Evolutionary conservation across 37 sponge, comb jelly and placozoan genomes (phyloP).

Genomic region (Amphimedon queenslandica): DNA sequence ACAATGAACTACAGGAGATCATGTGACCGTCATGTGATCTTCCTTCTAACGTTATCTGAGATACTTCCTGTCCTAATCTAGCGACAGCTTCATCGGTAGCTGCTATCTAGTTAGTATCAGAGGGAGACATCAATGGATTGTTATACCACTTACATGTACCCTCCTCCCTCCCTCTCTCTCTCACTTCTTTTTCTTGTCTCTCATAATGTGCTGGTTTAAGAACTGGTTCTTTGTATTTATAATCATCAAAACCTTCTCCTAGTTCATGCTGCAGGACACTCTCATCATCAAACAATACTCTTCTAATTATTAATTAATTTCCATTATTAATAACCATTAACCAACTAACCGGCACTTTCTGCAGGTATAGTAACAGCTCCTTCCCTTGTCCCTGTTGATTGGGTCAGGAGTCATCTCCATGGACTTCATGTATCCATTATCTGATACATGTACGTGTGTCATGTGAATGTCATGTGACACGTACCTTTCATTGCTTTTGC

Average conservation of each 20-base stretch:
- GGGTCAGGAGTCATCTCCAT: conserved; percentile 50
- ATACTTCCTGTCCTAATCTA: no score
- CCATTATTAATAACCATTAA: not conserved
- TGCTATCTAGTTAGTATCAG: conserved; percentile 12
- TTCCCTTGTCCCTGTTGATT: conserved; percentile 1
- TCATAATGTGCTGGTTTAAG: no score
- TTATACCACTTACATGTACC: conserved; percentile 71
- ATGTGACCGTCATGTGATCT: no score
- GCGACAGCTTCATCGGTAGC: not conserved
- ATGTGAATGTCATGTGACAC: not conserved
- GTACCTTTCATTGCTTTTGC: conserved; percentile 36
- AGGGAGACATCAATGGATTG: no score
- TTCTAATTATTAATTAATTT: conserved; percentile 13
- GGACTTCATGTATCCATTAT: conserved; percentile 23
- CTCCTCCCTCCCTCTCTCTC: no score
- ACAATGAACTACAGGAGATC: conserved; percentile 75
- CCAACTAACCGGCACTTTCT: conserved; percentile 71
- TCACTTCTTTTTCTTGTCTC: no score
- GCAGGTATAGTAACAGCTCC: conserved; percentile 34
- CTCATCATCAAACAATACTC: conserved; percentile 54
- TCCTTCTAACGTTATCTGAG: no score
- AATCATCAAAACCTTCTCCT: no score
- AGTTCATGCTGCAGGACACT: conserved; percentile 56
- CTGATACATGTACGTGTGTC: not conserved
- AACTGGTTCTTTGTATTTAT: no score